Conservation (phyloP, 92 coral and sea anemone genomes). For the Zoanthus sansibaricus region DNA sequence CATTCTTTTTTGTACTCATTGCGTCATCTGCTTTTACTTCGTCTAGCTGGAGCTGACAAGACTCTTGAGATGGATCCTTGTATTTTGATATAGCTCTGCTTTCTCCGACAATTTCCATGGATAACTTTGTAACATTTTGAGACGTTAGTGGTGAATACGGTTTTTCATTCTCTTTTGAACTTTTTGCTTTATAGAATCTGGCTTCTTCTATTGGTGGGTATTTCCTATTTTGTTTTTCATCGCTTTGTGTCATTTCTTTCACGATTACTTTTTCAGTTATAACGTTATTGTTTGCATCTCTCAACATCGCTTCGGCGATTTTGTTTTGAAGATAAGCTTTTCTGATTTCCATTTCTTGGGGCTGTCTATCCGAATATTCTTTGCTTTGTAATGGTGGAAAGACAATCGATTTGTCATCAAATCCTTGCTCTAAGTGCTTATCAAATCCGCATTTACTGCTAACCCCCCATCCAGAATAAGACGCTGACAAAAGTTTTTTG, state of each 20-base stretch:
- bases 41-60: not conserved
- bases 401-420: not conserved
- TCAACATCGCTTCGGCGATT: slow-evolving; percentile 22
- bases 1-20: not conserved
- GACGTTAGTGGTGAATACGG: not conserved
- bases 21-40: not conserved
- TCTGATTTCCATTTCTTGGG: slow-evolving; percentile 17
- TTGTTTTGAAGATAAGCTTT: slow-evolving; percentile 12
- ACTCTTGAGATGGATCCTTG: no score
- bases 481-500: slow-evolving; percentile 5
- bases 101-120: no score
- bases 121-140: no score
- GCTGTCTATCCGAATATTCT: not conserved
- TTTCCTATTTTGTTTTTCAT: not conserved
- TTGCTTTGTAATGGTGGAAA: not conserved
- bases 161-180: not conserved
- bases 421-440: not conserved
- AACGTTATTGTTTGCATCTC: slow-evolving; percentile 32
- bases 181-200: not conserved
- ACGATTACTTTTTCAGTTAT: not conserved
- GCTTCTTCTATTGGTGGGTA: not conserved
- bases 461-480: slow-evolving; percentile 10
- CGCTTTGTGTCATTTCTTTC: not conserved
- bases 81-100: no score
- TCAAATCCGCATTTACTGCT: slow-evolving; percentile 8